Conservation (phyloP, 2,888 invertebrate genomes). For the Synanthedon andrenaeformis region DNA sequence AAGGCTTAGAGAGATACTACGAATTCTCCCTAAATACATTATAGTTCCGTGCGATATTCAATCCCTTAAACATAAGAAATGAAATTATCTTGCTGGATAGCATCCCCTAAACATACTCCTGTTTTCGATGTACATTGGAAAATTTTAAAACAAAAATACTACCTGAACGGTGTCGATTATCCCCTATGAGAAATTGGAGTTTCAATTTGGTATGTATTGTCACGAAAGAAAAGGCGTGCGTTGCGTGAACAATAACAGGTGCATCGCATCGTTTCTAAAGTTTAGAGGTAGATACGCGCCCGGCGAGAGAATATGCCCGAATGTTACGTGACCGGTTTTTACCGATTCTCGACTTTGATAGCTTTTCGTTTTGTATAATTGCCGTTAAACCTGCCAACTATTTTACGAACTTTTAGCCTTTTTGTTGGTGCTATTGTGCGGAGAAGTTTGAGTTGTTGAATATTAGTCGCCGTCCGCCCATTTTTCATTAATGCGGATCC, state of each 20-base stretch:
- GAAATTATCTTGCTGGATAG: no score
- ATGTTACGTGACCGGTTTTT: slow-evolving; percentile 54
- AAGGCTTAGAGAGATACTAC: no score
- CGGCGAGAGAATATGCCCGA: slow-evolving; percentile 16
- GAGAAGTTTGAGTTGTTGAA: slow-evolving; percentile 22
- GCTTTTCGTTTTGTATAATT: slow-evolving; percentile 55
- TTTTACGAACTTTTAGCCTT: slow-evolving; percentile 49
- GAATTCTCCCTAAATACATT: no score
- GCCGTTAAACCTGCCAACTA: slow-evolving; percentile 55
- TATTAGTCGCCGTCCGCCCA: slow-evolving; percentile 48
- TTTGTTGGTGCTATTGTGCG: slow-evolving; percentile 36
- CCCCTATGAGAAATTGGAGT: slow-evolving; percentile 56
- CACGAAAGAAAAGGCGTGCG: slow-evolving; percentile 55
- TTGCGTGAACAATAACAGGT: slow-evolving; percentile 64
- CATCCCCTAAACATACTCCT: no score
- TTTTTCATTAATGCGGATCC: slow-evolving; percentile 62
- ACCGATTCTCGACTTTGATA: slow-evolving; percentile 54
- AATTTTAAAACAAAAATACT: not conserved
- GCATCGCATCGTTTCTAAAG: slow-evolving; percentile 57
- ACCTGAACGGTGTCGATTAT: not conserved
- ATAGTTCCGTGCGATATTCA: no score
- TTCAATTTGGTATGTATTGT: slow-evolving; percentile 66
- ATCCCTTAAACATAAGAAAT: no score
- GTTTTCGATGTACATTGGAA: no score
- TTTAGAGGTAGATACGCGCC: slow-evolving; percentile 21